Conservation (phyloP, 2,113 vertebrate genomes). For the Helogale parvula region DNA sequence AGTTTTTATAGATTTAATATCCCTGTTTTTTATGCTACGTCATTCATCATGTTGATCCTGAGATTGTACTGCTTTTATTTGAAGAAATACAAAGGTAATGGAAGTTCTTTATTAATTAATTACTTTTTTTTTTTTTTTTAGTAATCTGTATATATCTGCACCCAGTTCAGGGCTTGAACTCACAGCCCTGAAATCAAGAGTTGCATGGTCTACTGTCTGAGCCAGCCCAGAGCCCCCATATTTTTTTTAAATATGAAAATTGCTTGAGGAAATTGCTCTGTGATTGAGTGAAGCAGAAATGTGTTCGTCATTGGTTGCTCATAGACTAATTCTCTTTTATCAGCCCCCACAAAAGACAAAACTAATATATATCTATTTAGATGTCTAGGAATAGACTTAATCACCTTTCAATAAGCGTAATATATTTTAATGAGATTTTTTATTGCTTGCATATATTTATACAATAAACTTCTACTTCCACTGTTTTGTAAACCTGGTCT, state of each 20-base stretch:
- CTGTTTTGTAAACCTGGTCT: neutral
- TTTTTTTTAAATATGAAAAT: neutral
- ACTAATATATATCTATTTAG: constrained; percentile 2
- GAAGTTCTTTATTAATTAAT: neutral
- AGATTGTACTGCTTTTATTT: constrained; percentile 26
- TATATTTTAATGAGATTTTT: constrained; percentile 40
- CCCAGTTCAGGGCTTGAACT: too few relatives aligned
- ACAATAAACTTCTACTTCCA: neutral
- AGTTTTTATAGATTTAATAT: neutral
- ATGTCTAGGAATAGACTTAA: neutral
- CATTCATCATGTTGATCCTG: constrained; percentile 11
- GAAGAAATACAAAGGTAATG: neutral
- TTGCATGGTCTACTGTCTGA: too few relatives aligned
- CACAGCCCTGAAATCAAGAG: too few relatives aligned
- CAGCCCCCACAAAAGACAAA: neutral
- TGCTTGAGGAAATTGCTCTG: neutral
- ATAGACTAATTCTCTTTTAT: neutral
- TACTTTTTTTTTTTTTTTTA: neutral
- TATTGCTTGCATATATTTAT: neutral
- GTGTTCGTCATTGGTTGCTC: neutral
- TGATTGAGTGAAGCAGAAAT: neutral
- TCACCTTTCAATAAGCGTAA: neutral
- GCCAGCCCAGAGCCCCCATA: too few relatives aligned
- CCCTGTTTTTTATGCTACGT: neutral
- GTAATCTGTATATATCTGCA: too few relatives aligned